phyloP scores from a whole-genome alignment of 2,888 invertebrate genomes.

The Phytoseiulus persimilis region DNA sequence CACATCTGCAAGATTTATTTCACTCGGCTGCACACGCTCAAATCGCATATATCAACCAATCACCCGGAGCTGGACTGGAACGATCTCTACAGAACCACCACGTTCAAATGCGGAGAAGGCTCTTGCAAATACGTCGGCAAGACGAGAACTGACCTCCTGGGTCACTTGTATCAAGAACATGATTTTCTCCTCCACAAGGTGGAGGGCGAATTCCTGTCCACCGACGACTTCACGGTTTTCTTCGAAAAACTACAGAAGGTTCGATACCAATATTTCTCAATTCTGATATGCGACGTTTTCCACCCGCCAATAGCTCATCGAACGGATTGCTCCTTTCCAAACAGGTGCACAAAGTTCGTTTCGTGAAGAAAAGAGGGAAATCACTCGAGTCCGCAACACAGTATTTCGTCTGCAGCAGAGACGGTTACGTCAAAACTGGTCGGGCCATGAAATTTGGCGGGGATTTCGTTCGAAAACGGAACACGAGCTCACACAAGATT shows the following conservation, averaged over 20 bases:
- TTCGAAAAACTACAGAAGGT: conserved; percentile 28
- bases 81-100: conserved; percentile 21
- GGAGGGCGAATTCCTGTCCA: conserved; percentile 14
- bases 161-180: conserved; percentile 16
- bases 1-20: conserved; percentile 31
- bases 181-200: conserved; percentile 24
- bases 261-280: too few relatives aligned
- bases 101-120: conserved; percentile 16
- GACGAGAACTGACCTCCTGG: conserved; percentile 14
- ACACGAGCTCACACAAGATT: conserved; percentile 8
- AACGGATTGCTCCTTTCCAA: not conserved
- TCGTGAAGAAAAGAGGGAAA: conserved; percentile 27
- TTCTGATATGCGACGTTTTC: too few relatives aligned
- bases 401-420: conserved; percentile 29
- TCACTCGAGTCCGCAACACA: conserved; percentile 18
- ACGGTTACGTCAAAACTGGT: not conserved
- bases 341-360: conserved; percentile 32
- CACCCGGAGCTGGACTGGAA: conserved; percentile 35
- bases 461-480: not conserved
- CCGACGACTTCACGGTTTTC: conserved; percentile 21
- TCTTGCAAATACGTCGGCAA: conserved; percentile 12
- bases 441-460: not conserved
- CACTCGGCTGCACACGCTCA: conserved; percentile 15
- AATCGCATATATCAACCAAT: conserved; percentile 8
- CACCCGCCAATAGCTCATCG: not conserved